Evolutionary conservation across 2,113 vertebrate species (phyloP).

Genomic region (Ramphastos sulfuratus): DNA sequence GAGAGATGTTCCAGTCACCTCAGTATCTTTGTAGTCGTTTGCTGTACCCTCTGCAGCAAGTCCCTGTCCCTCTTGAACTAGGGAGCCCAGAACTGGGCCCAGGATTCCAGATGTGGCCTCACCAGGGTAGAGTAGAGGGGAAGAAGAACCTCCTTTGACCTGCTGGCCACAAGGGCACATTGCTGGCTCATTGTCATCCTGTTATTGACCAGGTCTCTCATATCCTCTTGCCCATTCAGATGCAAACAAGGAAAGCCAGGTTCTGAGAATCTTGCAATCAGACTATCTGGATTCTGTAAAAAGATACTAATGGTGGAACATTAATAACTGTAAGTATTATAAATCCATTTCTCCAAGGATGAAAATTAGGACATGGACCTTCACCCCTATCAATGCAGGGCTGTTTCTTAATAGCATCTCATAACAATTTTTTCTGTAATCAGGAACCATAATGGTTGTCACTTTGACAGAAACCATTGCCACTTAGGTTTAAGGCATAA

Average conservation of each 20-base stretch:
- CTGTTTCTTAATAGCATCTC: background rate
- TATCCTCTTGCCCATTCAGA: background rate
- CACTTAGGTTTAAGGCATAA: background rate
- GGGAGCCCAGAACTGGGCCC: too few relatives aligned
- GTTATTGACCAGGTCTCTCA: too few relatives aligned
- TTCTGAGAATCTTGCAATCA: background rate
- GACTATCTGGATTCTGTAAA: background rate
- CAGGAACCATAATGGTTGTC: background rate
- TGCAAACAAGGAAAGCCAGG: background rate
- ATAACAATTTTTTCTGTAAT: background rate
- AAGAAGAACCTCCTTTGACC: too few relatives aligned
- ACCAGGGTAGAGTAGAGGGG: too few relatives aligned
- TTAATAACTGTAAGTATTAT: background rate
- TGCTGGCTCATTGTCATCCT: too few relatives aligned
- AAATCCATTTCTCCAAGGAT: background rate
- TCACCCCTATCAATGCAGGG: background rate
- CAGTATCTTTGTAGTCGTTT: too few relatives aligned
- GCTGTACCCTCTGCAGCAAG: too few relatives aligned
- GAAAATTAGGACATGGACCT: background rate
- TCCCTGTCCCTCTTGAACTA: too few relatives aligned
- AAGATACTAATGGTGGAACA: background rate
- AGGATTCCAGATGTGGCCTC: too few relatives aligned
- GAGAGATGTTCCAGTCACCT: too few relatives aligned
- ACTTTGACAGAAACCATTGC: background rate
- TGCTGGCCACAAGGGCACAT: too few relatives aligned